Base-by-base conservation (phyloP, 2,797 vertebrate species). In the Neomorphus geoffroyi region DNA sequence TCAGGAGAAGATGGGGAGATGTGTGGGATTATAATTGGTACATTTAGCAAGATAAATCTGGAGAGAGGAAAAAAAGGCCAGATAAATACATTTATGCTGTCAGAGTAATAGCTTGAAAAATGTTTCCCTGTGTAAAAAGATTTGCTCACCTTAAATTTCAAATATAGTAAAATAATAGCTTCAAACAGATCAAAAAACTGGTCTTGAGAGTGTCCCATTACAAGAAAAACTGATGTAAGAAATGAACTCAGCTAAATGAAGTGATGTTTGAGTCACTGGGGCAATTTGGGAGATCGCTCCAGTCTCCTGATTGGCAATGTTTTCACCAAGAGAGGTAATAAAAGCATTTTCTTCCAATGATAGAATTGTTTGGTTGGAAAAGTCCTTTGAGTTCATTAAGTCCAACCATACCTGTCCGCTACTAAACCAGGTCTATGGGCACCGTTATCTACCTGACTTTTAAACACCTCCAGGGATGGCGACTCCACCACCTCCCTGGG, bases 41-140 rank as follows among this genome's bases (percentile, higher is more conserved):
- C 41, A 19, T 93, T 95, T 95, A 88, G 83, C 83, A 85, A 88
- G 78, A 70, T 77, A 84, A 88, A 84, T 79, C 66, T 86, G 70
- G 37, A 83, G 35, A 30, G 35, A 50, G 48, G 64, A 13, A 41
- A 45, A 81, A 81, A 33, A 78, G 69, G 16, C 62, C 72, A 58
- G 73, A 80, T 67, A 82, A 92, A 82, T 80, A 53, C 60, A 39
- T 89, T 73, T 80, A 10, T 64, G 24, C 71, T 87, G 75, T 83
- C 84, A 46, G 50, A 67, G 14, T 51, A 56, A 88, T 93, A 82
- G 51, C 23, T 26, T 57, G 35, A 27, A 65, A 87, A 82, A 78
- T 0, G 0, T 71, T 80, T 58, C 53, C 33, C 60, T 64, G 21
- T 30, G 54, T 39, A 30, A 85, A 67, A 69, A 48, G 39, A 41